Conservation (phyloP, 1,140 invertebrate genomes). For the Ceratina calcarata region DNA sequence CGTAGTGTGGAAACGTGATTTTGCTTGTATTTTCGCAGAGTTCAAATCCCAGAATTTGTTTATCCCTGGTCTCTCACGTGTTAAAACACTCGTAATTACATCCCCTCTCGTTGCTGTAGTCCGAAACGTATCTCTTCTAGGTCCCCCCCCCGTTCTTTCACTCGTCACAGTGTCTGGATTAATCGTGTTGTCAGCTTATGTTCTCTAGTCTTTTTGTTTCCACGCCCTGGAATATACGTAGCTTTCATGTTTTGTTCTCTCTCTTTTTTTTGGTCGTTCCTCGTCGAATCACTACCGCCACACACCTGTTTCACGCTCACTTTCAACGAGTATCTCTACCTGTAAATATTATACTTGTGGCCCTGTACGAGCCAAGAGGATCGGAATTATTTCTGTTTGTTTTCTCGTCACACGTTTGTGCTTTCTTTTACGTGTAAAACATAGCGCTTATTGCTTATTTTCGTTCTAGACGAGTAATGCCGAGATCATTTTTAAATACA, state of each 20-base stretch:
- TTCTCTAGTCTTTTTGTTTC: constrained; percentile 40
- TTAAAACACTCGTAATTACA: constrained; percentile 8
- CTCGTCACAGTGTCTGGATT: constrained; percentile 25
- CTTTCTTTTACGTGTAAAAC: constrained; percentile 51
- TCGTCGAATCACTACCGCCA: background rate
- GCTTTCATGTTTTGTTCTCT: constrained; percentile 40
- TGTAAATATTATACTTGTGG: background rate
- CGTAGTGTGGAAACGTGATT: constrained; percentile 57
- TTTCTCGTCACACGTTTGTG: constrained; percentile 40
- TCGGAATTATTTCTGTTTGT: background rate
- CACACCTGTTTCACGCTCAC: background rate
- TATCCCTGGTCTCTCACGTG: constrained; percentile 45
- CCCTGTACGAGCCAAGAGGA: background rate
- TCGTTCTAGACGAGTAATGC: background rate
- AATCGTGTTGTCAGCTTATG: constrained; percentile 33
- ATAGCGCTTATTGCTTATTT: constrained; percentile 47
- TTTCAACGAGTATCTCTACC: no score
- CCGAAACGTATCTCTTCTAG: constrained; percentile 22
- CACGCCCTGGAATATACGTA: constrained; percentile 15
- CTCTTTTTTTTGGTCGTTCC: background rate
- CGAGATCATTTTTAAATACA: background rate
- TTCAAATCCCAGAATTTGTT: constrained; percentile 42
- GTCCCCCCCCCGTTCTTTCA: constrained; percentile 2
- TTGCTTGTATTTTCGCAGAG: constrained; percentile 50
- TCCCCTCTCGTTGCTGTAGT: constrained; percentile 35